Evolutionary conservation across 2,113 vertebrate species (phyloP), one percentile per base, ranked within the genome.

Genomic region (Athene noctua): DNA sequence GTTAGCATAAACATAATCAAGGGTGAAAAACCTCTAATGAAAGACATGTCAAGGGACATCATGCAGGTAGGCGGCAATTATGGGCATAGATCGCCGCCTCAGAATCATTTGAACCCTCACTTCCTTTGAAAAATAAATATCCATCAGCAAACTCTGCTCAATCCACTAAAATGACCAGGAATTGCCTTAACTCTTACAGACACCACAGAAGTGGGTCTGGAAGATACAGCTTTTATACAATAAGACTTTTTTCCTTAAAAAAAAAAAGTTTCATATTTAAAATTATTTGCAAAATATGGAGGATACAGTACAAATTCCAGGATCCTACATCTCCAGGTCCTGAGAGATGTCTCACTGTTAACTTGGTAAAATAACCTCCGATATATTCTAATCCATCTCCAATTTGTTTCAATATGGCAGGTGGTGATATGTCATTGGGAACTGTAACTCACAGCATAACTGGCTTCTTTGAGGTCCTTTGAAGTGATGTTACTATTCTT

Each of bases 401-500:
- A 44, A 0, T 5, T 13, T 26, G 71, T 34, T n/a, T 80, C 78
- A 51, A 3, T 6, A 20, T 4, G 12, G 66, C 80, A 91, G 71
- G 38, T 34, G 55, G 13, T 25, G 70, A 74, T 47, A 9, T 2
- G 8, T 77, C 81, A 46, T 3, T 36, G 79, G 89, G 82, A 92
- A n/a, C 63, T 11, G 51, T 88, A 93, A 83, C 51, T 93, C 86
- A 38, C 15, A 40, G 34, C 61, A 21, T 66, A 88, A 91, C 58
- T 51, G 52, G 5, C 21, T 91, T 32, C 68, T 83, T 13, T 9
- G 11, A 88, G 86, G 30, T 44, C 81, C 61, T 93, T 93, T 83
- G 63, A 92, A 94, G 65, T 5, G 19, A 57, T 81, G 82, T 84
- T 80, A 78, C 94, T 94, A 71, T 88, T 95, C 92, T 79, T 90